Evolutionary conservation across 2,113 vertebrate genomes (phyloP), one percentile per base, ranked within the genome.

Genomic region (Hippocampus zosterae): DNA sequence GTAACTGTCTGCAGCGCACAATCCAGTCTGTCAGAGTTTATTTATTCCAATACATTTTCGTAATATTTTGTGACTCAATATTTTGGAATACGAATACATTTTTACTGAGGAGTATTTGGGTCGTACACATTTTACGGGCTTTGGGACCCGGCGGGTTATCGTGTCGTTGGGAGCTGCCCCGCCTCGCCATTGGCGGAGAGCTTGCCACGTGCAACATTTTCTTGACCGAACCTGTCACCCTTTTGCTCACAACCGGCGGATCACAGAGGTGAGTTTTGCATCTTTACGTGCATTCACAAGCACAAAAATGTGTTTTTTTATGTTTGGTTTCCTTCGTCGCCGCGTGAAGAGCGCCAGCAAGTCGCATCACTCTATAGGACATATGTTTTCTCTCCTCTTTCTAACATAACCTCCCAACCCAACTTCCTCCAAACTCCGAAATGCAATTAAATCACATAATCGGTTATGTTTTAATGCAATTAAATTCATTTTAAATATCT

Each of bases 141-240:
- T 65, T 46, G 27, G 63, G 63, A 65, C 42, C 63, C 6, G 7
- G 3, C 7, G 2, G 23, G 46, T 25, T n/a, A 13, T 12, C 1
- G 15, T 23, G 12, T 50, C 33, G 9, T 52, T 9, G 44, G 85
- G 78, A 84, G 41, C 83, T 72, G 78, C 82, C 85, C 83, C 74
- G 5, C 48, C 18, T 48, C 44, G 29, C 75, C 78, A 92, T 91
- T 92, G 91, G 91, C 72, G 12, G 72, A 80, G 10, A 0, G 15
- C 18, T 5, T 84, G 88, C 88, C 90, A 92, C 91, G 88, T 92
- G 92, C 44, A 64, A 60, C 80, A 46, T 65, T 64, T 52, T 46
- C 69, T 62, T 33, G 72, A 62, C 2, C 19, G 2, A 52, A 79
- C 50, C 69, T 78, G 76, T 3, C 72, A 80, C 74, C 40, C 80